Evolutionary conservation across 2,113 vertebrate species (phyloP), one percentile per base, ranked within the genome.

Genomic region (Progne subis): DNA sequence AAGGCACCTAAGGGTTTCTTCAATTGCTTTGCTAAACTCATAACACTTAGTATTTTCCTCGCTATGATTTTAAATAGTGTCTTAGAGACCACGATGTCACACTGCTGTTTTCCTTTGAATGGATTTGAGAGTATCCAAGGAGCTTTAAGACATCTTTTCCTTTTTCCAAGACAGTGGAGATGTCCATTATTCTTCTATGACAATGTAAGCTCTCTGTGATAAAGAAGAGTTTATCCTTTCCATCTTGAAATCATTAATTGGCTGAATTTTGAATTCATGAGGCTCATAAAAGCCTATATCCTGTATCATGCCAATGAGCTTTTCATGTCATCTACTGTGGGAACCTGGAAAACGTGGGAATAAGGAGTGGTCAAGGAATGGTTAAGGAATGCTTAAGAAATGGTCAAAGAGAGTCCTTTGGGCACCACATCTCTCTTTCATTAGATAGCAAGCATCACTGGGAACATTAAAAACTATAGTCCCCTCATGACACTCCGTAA

Each of bases 241-340:
- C 2, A 2, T 2, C 14, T 64, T 81, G 18, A 43, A 56, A 47
- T 32, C 20, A 28, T 25, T n/a, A 9, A 20, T 5, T 26, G 8
- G 3, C 3, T 53, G 12, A 9, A 49, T n/a, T 71, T 80, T 68
- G 25, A 41, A 60, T n/a, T 23, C 1, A 11, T 10, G 7, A 70
- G 5, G 26, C 23, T 78, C 3, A 16, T 28, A 9, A 37, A 4
- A 2, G 11, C 5, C 18, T 57, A 8, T 53, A 68, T 37, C 21
- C 11, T 26, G 3, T 56, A 18, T 18, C 37, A 50, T 21, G 21
- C 2, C 24, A 69, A 43, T 34, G 20, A 65, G 4, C 1, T 47
- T 68, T 60, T 44, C 2, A 0, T 19, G 49, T 37, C 3, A 17
- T 4, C 13, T 63, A 8, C 5, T 50, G 7, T 3, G 13, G 3